A percentile compares a stretch with the other conserved stretches of the same genome.
Conservation (phyloP, 2,888 invertebrate genomes). For the Drosophila acutilabella region DNA sequence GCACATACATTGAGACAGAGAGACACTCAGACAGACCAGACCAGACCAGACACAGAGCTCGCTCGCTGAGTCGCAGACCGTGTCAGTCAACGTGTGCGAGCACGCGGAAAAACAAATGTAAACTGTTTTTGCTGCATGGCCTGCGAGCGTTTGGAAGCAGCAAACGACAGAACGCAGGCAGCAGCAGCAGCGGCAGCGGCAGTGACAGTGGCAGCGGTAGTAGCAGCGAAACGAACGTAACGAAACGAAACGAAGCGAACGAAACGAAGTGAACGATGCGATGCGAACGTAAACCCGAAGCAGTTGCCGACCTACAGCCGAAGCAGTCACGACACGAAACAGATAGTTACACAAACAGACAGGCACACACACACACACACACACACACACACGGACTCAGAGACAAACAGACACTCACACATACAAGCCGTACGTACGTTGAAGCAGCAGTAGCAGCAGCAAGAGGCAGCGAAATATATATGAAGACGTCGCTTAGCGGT, state of each 20-base stretch:
- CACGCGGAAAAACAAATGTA: conserved; percentile 86
- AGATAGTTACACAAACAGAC: conserved; percentile 9
- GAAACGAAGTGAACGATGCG: conserved; percentile 17
- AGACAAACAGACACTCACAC: conserved; percentile 1
- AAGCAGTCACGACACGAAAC: conserved; percentile 26
- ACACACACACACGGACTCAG: conserved; percentile 10
- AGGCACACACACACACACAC: not conserved
- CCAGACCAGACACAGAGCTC: conserved; percentile 49
- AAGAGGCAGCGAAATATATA: conserved; percentile 55
- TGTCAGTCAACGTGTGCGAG: conserved; percentile 84
- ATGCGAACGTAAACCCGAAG: conserved; percentile 35
- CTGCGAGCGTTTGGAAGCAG: conserved; percentile 59
- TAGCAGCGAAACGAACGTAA: conserved; percentile 9
- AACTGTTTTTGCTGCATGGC: conserved; percentile 84
- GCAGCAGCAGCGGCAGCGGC: conserved; percentile 6
- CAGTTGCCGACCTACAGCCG: conserved; percentile 17
- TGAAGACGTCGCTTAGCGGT: conserved; percentile 72
- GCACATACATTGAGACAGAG: conserved; percentile 22
- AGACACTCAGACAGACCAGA: conserved; percentile 27
- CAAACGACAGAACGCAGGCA: conserved; percentile 4
- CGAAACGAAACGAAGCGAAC: conserved; percentile 15
- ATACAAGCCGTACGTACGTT: conserved; percentile 27
- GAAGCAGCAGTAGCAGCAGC: conserved; percentile 44
- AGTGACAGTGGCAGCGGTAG: not conserved
- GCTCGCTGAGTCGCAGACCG: conserved; percentile 68